A percentile compares a stretch with the other conserved stretches of the same genome.
Evolutionary conservation across 2,113 vertebrate genomes (phyloP).

Genomic region (Aegithalos caudatus): DNA sequence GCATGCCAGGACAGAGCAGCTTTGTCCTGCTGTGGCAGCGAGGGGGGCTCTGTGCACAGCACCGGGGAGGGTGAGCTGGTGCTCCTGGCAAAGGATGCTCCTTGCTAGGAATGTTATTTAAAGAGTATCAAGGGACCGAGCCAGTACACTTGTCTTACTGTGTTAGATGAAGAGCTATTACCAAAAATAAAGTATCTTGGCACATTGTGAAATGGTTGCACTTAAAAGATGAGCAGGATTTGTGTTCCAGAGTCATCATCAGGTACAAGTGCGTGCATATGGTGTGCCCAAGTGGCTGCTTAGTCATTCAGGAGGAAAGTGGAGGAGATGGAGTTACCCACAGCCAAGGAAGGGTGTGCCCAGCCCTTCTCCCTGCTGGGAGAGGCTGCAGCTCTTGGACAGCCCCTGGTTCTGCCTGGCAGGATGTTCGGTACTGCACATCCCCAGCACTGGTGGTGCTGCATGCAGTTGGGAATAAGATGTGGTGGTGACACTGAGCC

Average conservation of each 20-base stretch:
- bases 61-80: neutral
- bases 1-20: neutral
- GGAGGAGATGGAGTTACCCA: neutral
- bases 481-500: rapidly evolving
- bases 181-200: constrained; percentile 7
- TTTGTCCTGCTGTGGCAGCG: neutral
- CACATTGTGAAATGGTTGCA: neutral
- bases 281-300: neutral
- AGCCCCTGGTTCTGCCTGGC: neutral
- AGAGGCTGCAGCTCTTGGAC: neutral
- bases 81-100: neutral
- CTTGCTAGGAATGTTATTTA: neutral
- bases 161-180: constrained; percentile 23
- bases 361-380: neutral
- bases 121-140: neutral
- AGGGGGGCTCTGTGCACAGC: neutral
- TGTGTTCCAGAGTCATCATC: neutral
- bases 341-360: neutral
- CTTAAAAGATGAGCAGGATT: constrained; percentile 1
- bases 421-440: neutral
- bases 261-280: neutral
- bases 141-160: neutral
- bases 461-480: neutral
- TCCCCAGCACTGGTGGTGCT: neutral
- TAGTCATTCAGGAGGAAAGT: neutral